Evolutionary conservation across 2,797 vertebrate species (phyloP).

Genomic region (Sorex maritimensis): DNA sequence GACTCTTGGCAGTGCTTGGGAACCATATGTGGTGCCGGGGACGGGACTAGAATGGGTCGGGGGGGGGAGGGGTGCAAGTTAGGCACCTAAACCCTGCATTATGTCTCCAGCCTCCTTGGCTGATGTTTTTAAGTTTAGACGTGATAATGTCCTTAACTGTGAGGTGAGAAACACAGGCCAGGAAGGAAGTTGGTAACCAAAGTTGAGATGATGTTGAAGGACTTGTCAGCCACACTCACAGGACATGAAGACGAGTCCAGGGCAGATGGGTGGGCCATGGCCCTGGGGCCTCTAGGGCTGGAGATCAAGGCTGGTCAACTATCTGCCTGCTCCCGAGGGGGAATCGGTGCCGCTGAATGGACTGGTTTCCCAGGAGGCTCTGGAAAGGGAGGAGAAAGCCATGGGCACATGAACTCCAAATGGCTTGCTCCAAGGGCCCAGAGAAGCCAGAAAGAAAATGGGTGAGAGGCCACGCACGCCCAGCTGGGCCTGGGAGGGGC

Average conservation of each 20-base stretch:
- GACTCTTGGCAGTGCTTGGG: no score
- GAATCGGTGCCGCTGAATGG: not conserved
- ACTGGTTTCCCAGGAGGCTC: not conserved
- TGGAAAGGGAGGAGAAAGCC: not conserved
- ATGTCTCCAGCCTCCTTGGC: no score
- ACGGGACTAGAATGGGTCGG: no score
- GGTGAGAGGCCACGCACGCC: not conserved
- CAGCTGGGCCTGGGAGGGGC: not conserved
- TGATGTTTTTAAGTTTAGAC: not conserved
- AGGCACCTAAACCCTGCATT: no score
- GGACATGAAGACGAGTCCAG: no score
- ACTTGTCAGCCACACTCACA: no score
- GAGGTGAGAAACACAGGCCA: not conserved
- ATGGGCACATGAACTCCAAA: not conserved
- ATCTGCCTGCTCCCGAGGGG: not conserved
- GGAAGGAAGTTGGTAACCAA: not conserved
- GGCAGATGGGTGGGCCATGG: not conserved
- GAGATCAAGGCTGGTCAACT: not conserved
- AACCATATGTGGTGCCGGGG: no score
- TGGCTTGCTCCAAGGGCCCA: not conserved
- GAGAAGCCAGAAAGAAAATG: not conserved
- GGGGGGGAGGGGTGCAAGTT: no score
- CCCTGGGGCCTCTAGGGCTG: not conserved
- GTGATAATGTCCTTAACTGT: not conserved
- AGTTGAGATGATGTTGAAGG: not conserved